Base-by-base conservation (phyloP, 1,140 invertebrate species). In the Stenopsyche tienmushanensis region DNA sequence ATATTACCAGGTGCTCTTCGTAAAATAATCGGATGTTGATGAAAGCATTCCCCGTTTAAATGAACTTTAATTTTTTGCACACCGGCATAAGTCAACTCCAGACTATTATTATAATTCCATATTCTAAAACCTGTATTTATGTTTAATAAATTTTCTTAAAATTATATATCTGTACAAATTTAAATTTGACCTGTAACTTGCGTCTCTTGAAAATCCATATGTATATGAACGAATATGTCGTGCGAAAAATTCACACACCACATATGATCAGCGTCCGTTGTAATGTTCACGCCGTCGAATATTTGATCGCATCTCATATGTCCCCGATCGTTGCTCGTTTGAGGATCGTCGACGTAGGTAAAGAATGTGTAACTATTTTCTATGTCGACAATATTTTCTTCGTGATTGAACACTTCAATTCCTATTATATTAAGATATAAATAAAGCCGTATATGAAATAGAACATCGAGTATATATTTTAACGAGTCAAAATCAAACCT, bases 31-130 rank as follows among this genome's bases (percentile, higher is more conserved):
- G 77, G 74, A 9, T 74, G 73, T 47, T 69, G 69, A 66, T 74
- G 69, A 9, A 76, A 64, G 23, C 71, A 34, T 42, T 52, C 71
- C 25, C 72, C 77, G 67, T 83, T 78, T 9, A 81, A 63, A 13
- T 72, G 70, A 26, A 83, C 72, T 29, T 78, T 76, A n/a, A 78
- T 64, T 52, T 78, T 78, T 64, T 80, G 79, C 71, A 88, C 90
- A 45, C 91, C 91, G 69, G 84, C 84, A 74, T 88, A 91, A 24
- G 88, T 86, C 52, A 87, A 76, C 71, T 92, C 90, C 69, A 85
- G 78, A 66, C 81, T 87, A 62, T 83, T 85, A 75, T 93, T 93
- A 74, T 92, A 93, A 77, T 93, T 93, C 90, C 90, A 93, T 29
- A 93, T 73, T 50, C 86, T 81, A 0, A 93, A 74, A 54, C 83